Evolutionary conservation across 2,797 vertebrate genomes (phyloP), one percentile per base, ranked within the genome.

Genomic region (Sebastiscus albofasciatus): DNA sequence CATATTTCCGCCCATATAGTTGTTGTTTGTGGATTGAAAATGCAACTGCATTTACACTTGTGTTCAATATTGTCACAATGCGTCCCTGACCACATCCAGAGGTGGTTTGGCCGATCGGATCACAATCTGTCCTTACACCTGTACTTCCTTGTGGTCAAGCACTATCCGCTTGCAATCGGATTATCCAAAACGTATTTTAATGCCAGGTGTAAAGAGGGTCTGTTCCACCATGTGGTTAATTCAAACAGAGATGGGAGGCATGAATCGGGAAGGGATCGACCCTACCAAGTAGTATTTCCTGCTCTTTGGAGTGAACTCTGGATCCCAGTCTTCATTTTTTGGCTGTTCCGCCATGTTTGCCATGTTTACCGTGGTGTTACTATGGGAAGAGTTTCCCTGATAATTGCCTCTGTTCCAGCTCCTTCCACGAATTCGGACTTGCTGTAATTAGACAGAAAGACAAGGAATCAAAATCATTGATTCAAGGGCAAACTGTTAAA

Each of bases 271-370:
- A 62, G 27, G 54, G 22, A 68, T 55, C 1, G 12, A 61, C 92
- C 96, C 4, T 97, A 99, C 99, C 97, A 98, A 90, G 93, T 97
- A 99, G 95, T 99, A 99, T 85, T 98, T 97, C 94, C 97, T 98
- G 97, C 96, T 98, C 93, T 98, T 99, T 13, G 97, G 96, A 0
- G 97, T 97, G 86, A 96, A 98, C 79, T 99, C 98, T 0, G 97
- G 97, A 83, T 98, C 97, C 98, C 98, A 98, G 72, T 98, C 97
- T 84, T 98, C 97, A 77, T 96, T 97, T 61, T 96, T 95, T 89
- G 55, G 93, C 24, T 96, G 90, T 58, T 83, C 93, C 90, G 93
- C 96, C 60, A 81, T 93, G 88, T 92, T 96, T 81, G 93, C 87
- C 60, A 81, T 93, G 88, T 92, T 96, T 81, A 92, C 87, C 29